These are phyloP conservation scores for Sebastes nivosus DNA, from an alignment of 2,797 vertebrate genomes.

Conservation along the genomic window DNA sequence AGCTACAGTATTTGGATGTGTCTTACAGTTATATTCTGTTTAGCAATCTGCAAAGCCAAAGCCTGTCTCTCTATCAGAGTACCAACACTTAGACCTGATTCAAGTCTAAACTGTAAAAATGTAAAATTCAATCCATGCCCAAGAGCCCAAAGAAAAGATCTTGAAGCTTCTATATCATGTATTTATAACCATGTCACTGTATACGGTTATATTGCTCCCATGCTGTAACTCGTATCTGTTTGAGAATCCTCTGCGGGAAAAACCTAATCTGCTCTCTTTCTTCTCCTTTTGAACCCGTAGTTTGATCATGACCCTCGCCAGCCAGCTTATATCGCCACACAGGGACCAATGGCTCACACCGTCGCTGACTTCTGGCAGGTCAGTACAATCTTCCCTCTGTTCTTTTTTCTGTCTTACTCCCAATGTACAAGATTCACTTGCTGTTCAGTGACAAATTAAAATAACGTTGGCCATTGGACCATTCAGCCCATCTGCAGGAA, in stretches of 20 bases:
- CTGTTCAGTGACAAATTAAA: neutral
- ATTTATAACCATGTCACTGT: neutral
- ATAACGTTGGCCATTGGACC: neutral
- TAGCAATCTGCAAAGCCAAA: neutral
- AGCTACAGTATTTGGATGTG: neutral
- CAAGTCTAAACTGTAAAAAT: neutral
- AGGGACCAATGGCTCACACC: conserved; percentile 94
- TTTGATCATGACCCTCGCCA: conserved; percentile 97
- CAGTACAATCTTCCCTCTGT: conserved; percentile 22
- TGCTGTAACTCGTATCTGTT: neutral
- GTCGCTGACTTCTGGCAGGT: conserved; percentile 99
- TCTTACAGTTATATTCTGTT: neutral
- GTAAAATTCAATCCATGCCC: neutral
- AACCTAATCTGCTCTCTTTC: neutral
- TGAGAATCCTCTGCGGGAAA: neutral
- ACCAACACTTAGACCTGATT: neutral
- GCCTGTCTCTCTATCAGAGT: neutral
- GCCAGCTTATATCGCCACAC: conserved; percentile 95
- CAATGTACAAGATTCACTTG: neutral
- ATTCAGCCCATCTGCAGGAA: neutral
- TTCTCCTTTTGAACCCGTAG: conserved; percentile 67
- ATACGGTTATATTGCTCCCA: neutral
- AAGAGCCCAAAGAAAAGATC: neutral
- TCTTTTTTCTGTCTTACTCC: neutral
- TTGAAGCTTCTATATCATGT: neutral